Conservation (phyloP, 2,797 vertebrate species). For the Anguilla obscura region DNA sequence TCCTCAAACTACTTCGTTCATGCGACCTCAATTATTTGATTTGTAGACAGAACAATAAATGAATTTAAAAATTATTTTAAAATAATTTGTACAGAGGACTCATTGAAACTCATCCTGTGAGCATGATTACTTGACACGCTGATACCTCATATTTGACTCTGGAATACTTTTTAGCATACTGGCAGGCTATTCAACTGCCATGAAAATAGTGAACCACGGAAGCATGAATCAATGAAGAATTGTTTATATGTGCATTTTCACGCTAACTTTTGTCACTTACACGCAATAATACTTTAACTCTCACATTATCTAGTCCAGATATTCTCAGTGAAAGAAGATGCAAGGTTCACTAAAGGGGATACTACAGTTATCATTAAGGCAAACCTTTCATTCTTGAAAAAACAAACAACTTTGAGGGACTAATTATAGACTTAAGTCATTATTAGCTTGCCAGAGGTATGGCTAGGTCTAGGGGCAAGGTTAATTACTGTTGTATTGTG, state of each 20-base stretch:
- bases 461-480: not conserved
- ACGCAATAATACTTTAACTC: no score
- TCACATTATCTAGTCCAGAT: no score
- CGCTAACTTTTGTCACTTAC: no score
- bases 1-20: not conserved
- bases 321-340: no score
- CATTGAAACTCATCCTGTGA: not conserved
- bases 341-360: not conserved
- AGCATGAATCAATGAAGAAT: no score
- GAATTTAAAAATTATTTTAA: not conserved
- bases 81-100: not conserved
- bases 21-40: not conserved
- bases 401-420: not conserved
- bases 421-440: not conserved
- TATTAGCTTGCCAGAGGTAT: not conserved
- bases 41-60: not conserved
- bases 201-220: not conserved
- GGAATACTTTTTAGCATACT: not conserved
- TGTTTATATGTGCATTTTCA: no score
- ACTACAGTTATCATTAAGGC: not conserved
- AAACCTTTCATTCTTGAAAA: not conserved
- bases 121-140: not conserved
- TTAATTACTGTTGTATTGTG: not conserved
- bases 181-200: not conserved
- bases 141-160: not conserved